Percentiles rank a stretch among this genome's conserved stretches.
Conservation (phyloP, 2,113 vertebrate species). For the Ondatra zibethicus region DNA sequence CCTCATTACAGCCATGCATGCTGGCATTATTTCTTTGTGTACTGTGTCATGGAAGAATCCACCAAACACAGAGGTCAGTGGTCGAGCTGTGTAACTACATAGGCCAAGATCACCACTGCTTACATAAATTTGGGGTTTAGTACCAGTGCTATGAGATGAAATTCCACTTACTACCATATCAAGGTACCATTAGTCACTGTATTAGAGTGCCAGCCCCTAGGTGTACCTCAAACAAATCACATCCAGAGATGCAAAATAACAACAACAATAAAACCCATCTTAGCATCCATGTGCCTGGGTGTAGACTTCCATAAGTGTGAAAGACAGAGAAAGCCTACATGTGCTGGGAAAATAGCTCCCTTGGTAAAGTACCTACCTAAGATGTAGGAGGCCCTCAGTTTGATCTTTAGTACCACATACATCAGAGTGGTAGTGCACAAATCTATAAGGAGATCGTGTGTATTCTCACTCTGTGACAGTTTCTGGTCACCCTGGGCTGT, state of each 20-base stretch:
- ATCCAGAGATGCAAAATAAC: not conserved
- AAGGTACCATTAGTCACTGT: not conserved
- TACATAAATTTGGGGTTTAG: too few species aligned
- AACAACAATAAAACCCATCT: not conserved
- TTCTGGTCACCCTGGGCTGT: not conserved
- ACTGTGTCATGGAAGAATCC: not conserved
- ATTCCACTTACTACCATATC: not conserved
- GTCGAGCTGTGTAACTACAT: not conserved
- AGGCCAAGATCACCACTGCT: not conserved
- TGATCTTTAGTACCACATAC: not conserved
- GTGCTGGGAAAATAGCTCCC: not conserved
- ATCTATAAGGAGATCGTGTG: not conserved
- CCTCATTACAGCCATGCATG: not conserved
- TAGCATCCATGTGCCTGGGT: not conserved
- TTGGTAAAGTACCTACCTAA: not conserved
- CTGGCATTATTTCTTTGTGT: not conserved
- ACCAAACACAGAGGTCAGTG: not conserved
- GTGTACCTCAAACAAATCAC: not conserved
- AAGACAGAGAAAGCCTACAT: not conserved
- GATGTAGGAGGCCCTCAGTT: not conserved
- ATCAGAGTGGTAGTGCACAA: not conserved
- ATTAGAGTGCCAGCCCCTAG: not conserved
- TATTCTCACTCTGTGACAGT: not conserved
- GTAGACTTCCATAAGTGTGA: not conserved
- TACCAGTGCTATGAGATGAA: not conserved